Evolutionary conservation across 1,140 invertebrate genomes (phyloP), one percentile per base, ranked within the genome.

Genomic region (Aricia agestis): DNA sequence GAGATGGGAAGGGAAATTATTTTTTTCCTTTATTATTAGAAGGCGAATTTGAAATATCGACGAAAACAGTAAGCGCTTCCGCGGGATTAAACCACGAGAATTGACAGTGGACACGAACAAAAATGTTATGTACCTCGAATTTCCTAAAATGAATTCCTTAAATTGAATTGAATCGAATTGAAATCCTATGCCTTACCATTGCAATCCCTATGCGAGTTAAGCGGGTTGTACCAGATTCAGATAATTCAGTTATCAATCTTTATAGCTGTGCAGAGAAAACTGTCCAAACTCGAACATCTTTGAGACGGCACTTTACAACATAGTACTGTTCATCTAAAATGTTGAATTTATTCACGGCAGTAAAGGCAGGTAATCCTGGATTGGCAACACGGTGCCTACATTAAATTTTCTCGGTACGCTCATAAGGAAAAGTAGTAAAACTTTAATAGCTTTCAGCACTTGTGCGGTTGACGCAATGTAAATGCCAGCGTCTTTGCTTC

Each of bases 391-490:
- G 36, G 45, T 52, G 45, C 45, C 45, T 9, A 52, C 11, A 52
- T 52, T 52, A 52, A 52, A 52, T 32, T 69, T 68, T 69, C 58
- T 42, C 59, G 42, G n/a, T 36, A 70, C 63, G 41, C n/a, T 59
- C 71, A 72, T 75, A 72, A 75, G 71, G 74, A 75, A 75, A 72
- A 57, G 69, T 66, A 70, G 45, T 73, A 70, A 70, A 72, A 71
- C 66, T 75, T 77, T 75, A 75, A 77, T 75, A 72, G 65, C 76
- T 63, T 19, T 63, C 19, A 19, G 58, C 58, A 59, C n/a, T 18
- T 52, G 45, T 15, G 13, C 45, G 45, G 45, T 52, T 52, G 10
- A 52, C 10, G 45, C 45, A 52, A 13, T 52, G 45, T 52, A 52
- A 11, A 52, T 52, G 13, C 45, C 3, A 15, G 45, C 68, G 72